A percentile compares a stretch with the other conserved stretches of the same genome.
phyloP scores from a whole-genome alignment of 2,797 vertebrate genomes.

The Crocidura indochinensis region DNA sequence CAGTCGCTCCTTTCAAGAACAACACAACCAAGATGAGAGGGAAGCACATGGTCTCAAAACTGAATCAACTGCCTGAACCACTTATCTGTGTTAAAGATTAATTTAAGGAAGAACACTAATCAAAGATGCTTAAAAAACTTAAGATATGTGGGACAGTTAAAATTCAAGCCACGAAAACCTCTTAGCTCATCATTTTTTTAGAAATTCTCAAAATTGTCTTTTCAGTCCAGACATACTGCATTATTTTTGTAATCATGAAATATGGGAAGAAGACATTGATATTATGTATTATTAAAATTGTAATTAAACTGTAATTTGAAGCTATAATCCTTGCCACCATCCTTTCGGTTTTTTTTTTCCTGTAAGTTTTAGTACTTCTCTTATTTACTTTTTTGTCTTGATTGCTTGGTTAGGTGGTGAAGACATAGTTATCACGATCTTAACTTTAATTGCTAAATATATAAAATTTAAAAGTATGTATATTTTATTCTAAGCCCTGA shows the following conservation, averaged over 20 bases:
- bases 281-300: neutral
- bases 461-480: too few species aligned
- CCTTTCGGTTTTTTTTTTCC: too few species aligned
- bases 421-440: neutral
- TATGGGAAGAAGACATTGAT: neutral
- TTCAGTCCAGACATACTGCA: neutral
- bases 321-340: neutral
- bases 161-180: neutral
- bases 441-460: too few species aligned
- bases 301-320: neutral
- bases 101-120: neutral
- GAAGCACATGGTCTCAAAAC: neutral
- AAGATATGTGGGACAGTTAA: neutral
- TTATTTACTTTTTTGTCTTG: neutral
- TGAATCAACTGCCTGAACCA: neutral
- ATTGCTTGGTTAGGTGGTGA: neutral
- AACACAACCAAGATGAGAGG: neutral
- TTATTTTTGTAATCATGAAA: neutral
- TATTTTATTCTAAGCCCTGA: too few species aligned
- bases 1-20: slow-evolving; percentile 48
- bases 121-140: neutral
- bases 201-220: neutral
- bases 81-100: neutral
- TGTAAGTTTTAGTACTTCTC: too few species aligned
- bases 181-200: neutral